phyloP scores from a whole-genome alignment of 2,888 invertebrate species.

The Amblyteles armatorius region DNA sequence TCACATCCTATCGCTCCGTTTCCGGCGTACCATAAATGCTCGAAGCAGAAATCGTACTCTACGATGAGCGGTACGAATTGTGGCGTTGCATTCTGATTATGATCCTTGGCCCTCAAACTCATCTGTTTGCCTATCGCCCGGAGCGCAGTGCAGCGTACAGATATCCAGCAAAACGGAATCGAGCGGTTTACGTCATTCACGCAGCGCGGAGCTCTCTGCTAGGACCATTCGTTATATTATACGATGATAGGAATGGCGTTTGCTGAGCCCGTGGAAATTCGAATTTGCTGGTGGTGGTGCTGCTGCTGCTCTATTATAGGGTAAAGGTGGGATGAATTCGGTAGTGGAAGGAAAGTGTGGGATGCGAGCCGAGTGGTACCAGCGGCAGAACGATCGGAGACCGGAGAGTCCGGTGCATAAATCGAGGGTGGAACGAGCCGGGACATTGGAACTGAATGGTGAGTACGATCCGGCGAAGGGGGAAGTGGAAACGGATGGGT shows the following conservation, averaged over 20 bases:
- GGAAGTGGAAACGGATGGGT: conserved; percentile 57
- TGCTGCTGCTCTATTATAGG: conserved; percentile 47
- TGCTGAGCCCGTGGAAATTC: conserved; percentile 65
- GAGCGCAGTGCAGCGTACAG: conserved; percentile 5
- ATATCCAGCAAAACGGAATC: conserved; percentile 29
- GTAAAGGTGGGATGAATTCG: conserved; percentile 49
- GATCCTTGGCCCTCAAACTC: conserved; percentile 13
- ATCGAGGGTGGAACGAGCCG: conserved; percentile 56
- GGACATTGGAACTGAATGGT: conserved; percentile 64
- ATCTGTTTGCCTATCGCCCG: conserved; percentile 24
- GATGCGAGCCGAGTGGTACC: conserved; percentile 48
- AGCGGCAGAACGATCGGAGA: conserved; percentile 52
- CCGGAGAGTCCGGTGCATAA: conserved; percentile 64
- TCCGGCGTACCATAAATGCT: background rate
- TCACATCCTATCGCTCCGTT: background rate
- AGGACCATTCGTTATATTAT: conserved; percentile 63
- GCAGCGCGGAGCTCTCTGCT: conserved; percentile 20
- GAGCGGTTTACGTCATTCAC: conserved; percentile 22
- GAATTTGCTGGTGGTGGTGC: conserved; percentile 56
- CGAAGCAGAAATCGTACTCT: conserved; percentile 1
- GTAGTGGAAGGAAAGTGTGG: conserved; percentile 61
- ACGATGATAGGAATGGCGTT: conserved; percentile 44
- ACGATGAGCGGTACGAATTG: conserved; percentile 17
- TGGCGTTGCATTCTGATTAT: conserved; percentile 19
- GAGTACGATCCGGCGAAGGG: conserved; percentile 51